Evolutionary conservation across 92 coral and sea anemone genomes (phyloP), one percentile per base, ranked within the genome.

Genomic region (Montipora capitata): DNA sequence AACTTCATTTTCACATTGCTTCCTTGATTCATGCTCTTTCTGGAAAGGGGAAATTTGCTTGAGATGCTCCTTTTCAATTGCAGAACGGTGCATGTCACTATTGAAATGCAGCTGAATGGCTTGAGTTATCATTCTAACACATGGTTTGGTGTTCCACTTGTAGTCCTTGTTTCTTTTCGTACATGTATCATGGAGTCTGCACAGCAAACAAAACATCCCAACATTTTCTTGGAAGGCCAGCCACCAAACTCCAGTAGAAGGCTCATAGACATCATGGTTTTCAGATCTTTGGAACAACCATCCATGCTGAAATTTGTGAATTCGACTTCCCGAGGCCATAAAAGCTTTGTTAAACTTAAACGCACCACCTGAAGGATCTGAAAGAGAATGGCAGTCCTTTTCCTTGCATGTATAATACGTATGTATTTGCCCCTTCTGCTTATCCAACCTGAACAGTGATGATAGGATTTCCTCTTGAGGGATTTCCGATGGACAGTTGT

Each of bases 241-340:
- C 77, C 78, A 69, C 86, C 78, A 69, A 82, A 82, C 86, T 69
- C 78, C 78, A 65, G 86, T 69, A 48, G 78, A 82, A 65, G 75
- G 86, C 76, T 82, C 86, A 82, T 48, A 82, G 78, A 82, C 77
- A 82, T 78, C 86, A 82, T 82, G 86, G 76, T 82, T 82, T 82
- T 69, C 86, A 65, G 86, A 65, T 82, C 78, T 16, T 82, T 69
- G 86, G 66, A 69, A 82, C 78, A 82, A 80, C 76, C 85, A 80
- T 65, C 63, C 76, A 12, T 80, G 85, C 85, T 80, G 85, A 80
- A 80, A 80, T 80, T 80, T 64, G 74, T 80, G 85, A 80, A 5
- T 66, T 5, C 17, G 63, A 80, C 85, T 80, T 66, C 85, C 85
- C 27, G 75, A 80, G 64, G 64, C 76, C 65, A 64, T 80, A 45